These are phyloP conservation scores for Drosophila mercatorum DNA, from an alignment of 2,888 invertebrate species.

Conservation along the genomic window DNA sequence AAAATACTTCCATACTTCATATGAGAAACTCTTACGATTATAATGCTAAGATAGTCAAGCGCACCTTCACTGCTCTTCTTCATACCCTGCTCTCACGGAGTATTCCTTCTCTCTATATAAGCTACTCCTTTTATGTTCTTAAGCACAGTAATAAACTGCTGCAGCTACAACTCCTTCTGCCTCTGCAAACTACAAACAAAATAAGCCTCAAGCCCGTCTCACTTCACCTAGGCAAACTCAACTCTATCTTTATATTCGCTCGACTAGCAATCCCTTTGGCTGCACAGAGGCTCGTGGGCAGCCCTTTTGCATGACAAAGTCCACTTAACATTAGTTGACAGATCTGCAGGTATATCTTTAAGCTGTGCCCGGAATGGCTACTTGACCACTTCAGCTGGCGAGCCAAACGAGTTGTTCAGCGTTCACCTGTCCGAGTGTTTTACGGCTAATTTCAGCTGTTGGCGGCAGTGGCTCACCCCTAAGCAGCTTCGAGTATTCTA, in stretches of 20 bases:
- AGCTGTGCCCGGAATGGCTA: neutral
- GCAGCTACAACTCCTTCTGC: neutral
- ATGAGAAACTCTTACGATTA: too few relatives aligned
- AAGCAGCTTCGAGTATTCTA: constrained; percentile 13
- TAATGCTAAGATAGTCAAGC: too few relatives aligned
- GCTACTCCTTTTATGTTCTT: neutral
- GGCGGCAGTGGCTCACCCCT: constrained; percentile 7
- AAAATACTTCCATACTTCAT: too few relatives aligned
- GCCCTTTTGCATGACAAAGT: neutral
- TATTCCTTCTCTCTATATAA: neutral
- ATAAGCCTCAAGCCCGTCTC: neutral
- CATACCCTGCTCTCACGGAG: too few relatives aligned
- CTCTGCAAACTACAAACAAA: neutral
- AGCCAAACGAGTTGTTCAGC: constrained; percentile 16
- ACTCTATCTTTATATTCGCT: too few relatives aligned
- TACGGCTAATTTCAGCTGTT: constrained; percentile 19
- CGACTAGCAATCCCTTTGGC: neutral
- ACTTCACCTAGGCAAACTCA: neutral
- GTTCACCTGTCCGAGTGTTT: constrained; percentile 1
- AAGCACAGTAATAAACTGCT: too few relatives aligned
- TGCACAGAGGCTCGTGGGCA: neutral
- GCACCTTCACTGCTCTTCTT: too few relatives aligned
- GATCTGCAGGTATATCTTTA: neutral
- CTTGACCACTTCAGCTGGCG: constrained; percentile 28
- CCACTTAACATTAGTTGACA: constrained; percentile 3